Conservation (phyloP, 2,797 vertebrate genomes). For the Perodicticus potto region DNA sequence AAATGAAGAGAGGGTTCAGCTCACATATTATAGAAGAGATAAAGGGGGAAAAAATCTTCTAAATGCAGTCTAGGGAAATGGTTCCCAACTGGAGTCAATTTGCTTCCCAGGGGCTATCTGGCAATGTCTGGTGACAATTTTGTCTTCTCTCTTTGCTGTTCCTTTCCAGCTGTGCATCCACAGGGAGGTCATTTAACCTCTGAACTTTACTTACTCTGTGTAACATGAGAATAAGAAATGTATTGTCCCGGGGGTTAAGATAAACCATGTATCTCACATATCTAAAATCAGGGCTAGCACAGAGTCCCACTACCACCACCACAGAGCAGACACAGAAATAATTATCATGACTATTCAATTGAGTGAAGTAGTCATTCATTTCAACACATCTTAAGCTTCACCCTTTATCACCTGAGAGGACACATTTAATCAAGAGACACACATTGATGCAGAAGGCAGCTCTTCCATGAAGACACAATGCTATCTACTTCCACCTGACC, state of each 20-base stretch:
- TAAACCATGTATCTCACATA: not conserved
- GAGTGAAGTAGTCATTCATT: not conserved
- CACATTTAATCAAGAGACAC: no score
- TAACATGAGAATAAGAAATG: not conserved
- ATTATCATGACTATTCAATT: not conserved
- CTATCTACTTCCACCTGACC: not conserved
- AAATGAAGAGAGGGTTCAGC: constrained; percentile 1
- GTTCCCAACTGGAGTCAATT: not conserved
- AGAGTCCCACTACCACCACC: rapidly evolving
- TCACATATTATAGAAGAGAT: not conserved
- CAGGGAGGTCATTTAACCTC: not conserved
- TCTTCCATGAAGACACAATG: not conserved
- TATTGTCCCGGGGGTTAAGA: not conserved
- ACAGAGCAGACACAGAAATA: rapidly evolving
- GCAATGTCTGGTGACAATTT: not conserved
- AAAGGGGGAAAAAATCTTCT: not conserved
- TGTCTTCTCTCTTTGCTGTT: not conserved
- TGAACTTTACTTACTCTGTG: not conserved
- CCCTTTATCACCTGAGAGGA: not conserved
- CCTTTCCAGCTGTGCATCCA: not conserved
- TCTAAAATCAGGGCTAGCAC: no score
- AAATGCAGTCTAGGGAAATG: not conserved
- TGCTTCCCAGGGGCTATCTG: not conserved
- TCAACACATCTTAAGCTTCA: rapidly evolving
- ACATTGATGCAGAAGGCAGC: rapidly evolving